These are phyloP conservation scores for Corythornis cristatus DNA, from an alignment of 2,113 vertebrate species.

Conservation along the genomic window DNA sequence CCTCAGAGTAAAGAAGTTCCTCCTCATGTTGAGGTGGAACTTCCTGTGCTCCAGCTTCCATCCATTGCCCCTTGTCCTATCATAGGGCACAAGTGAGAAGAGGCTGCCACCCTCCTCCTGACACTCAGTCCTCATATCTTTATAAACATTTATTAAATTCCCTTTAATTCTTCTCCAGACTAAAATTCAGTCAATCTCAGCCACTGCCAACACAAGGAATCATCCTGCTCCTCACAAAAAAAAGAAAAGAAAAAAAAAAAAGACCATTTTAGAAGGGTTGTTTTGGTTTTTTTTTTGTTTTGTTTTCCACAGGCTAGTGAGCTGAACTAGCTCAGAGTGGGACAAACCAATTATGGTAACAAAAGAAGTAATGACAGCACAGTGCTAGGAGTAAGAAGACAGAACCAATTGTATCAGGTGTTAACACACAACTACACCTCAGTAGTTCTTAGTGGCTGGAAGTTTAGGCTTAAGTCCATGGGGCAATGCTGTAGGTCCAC, in stretches of 20 bases:
- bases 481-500: not conserved
- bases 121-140: too few relatives aligned
- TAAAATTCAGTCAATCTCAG: not conserved
- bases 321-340: not conserved
- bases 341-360: not conserved
- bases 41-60: too few relatives aligned
- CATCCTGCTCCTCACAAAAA: not conserved
- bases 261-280: not conserved
- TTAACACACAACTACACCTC: not conserved
- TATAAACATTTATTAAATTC: too few relatives aligned
- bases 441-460: not conserved
- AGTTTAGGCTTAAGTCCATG: not conserved
- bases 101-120: too few relatives aligned
- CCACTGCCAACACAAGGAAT: not conserved
- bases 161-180: too few relatives aligned
- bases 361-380: not conserved
- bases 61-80: too few relatives aligned
- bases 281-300: too few relatives aligned
- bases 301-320: not conserved
- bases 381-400: not conserved
- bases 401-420: rapidly evolving
- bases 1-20: too few relatives aligned
- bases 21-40: too few relatives aligned
- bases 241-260: not conserved
- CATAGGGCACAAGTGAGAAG: too few relatives aligned